phyloP scores from a whole-genome alignment of 2,797 vertebrate genomes.

The Florisuga fusca region DNA sequence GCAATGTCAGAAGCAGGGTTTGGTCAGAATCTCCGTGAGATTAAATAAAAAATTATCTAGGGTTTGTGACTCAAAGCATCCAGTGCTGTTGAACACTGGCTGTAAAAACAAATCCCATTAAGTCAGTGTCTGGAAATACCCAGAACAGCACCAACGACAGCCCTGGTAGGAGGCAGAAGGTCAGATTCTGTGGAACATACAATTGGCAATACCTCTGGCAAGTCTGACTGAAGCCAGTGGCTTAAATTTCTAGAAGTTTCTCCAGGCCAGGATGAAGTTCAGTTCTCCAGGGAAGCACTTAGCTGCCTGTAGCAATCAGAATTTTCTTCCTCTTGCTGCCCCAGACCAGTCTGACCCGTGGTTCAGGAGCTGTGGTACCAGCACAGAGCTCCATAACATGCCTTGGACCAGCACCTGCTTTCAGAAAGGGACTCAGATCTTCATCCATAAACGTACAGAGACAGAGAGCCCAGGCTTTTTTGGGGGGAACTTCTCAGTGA shows the following conservation, averaged over 20 bases:
- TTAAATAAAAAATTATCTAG: not conserved
- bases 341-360: rapidly evolving
- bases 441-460: too few species aligned
- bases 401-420: rapidly evolving
- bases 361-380: not conserved
- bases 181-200: not conserved
- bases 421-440: too few species aligned
- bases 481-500: too few species aligned
- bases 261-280: not conserved
- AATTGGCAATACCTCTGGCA: not conserved
- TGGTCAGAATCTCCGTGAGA: not conserved
- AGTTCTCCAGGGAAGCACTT: not conserved
- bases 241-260: not conserved
- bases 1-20: constrained; percentile 12
- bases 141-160: not conserved
- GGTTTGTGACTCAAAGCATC: not conserved
- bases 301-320: not conserved
- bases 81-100: not conserved
- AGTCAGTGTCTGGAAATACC: not conserved
- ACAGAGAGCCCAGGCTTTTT: rapidly evolving
- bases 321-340: not conserved
- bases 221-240: not conserved
- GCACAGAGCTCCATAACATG: rapidly evolving
- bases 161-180: not conserved
- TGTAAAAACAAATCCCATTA: not conserved